phyloP scores from a whole-genome alignment of 2,113 vertebrate species.

The Hippocampus comes region DNA sequence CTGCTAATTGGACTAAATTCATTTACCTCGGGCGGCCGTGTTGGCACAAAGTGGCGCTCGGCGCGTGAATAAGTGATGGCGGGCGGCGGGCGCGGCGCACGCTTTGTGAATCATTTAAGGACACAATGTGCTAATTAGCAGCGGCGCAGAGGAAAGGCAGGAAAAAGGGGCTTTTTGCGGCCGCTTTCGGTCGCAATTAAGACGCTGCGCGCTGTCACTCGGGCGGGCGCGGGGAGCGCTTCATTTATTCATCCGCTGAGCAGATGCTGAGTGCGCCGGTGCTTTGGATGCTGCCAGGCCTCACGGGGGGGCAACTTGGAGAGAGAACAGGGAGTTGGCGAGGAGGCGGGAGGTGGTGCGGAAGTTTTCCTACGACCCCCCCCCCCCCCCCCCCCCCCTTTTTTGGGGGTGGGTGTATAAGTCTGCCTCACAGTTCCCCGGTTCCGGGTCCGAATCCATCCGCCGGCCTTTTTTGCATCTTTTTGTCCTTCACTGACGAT shows the following conservation, averaged over 20 bases:
- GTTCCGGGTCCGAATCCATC: too few species aligned
- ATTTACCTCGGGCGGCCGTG: conserved; percentile 73
- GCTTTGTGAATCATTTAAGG: conserved; percentile 83
- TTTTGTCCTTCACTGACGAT: too few species aligned
- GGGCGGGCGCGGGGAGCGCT: conserved; percentile 36
- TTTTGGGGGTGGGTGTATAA: too few species aligned
- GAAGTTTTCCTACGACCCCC: conserved; percentile 26
- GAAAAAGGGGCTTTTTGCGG: conserved; percentile 5
- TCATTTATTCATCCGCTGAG: conserved; percentile 75
- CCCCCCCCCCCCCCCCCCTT: too few species aligned
- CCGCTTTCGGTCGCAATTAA: conserved; percentile 76
- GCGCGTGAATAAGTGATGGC: conserved; percentile 78
- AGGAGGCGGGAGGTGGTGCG: conserved; percentile 22
- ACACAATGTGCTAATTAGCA: conserved; percentile 79
- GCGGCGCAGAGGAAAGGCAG: conserved; percentile 16
- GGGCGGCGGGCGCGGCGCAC: conserved; percentile 64
- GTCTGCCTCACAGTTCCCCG: too few species aligned
- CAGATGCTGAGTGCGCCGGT: conserved; percentile 69
- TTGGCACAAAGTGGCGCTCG: conserved; percentile 61
- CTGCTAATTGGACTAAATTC: conserved; percentile 79
- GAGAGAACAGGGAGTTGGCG: conserved; percentile 10
- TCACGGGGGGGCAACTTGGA: conserved; percentile 46
- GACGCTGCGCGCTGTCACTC: conserved; percentile 60
- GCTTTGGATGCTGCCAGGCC: conserved; percentile 51
- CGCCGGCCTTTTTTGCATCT: too few species aligned